Conservation (phyloP, 2,888 invertebrate species). For the Creontiades dilutus region DNA sequence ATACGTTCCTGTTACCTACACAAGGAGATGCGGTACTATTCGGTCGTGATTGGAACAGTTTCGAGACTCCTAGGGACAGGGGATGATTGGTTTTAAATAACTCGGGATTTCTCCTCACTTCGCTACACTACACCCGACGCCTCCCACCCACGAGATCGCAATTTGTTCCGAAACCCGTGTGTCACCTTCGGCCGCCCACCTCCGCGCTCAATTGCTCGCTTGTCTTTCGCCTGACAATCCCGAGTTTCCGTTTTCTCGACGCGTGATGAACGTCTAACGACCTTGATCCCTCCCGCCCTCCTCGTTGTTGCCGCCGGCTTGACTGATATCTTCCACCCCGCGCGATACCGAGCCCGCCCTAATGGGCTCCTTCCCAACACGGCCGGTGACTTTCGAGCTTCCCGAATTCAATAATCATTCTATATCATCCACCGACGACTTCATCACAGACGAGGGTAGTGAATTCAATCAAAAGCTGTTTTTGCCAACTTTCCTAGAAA, state of each 20-base stretch:
- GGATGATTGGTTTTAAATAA: too few species aligned
- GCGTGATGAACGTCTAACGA: slow-evolving; percentile 35
- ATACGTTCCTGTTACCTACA: too few species aligned
- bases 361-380: background rate
- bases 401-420: background rate
- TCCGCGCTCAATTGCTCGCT: background rate
- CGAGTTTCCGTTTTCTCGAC: slow-evolving; percentile 35
- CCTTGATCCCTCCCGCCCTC: slow-evolving; percentile 3
- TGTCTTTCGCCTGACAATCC: slow-evolving; percentile 27
- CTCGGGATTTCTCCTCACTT: too few species aligned
- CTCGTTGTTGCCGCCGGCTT: slow-evolving; percentile 9
- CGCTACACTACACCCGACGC: background rate
- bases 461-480: background rate
- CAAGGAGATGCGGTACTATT: too few species aligned
- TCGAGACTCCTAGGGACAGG: too few species aligned
- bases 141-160: background rate
- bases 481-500: too few species aligned
- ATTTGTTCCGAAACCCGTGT: too few species aligned
- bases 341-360: background rate
- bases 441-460: too few species aligned
- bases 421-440: background rate
- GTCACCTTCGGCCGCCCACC: background rate
- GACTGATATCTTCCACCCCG: slow-evolving; percentile 5
- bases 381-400: background rate
- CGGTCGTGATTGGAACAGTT: too few species aligned